These are phyloP conservation scores for Ptychoptera contaminata DNA, from an alignment of 2,888 invertebrate genomes.

Conservation along the genomic window DNA sequence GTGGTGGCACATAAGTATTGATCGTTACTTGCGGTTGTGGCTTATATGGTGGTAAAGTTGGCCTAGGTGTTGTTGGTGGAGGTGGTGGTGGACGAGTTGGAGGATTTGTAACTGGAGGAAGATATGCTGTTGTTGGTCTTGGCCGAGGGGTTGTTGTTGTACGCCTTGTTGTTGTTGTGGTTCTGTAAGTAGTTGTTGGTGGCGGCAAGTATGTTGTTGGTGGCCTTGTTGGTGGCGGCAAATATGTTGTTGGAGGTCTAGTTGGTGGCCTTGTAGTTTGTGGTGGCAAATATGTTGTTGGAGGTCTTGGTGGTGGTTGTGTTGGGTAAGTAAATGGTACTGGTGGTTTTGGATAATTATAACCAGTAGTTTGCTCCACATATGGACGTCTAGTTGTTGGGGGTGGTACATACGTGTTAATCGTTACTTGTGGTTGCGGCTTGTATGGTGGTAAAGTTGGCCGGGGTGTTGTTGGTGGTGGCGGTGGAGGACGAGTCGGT, in stretches of 20 bases:
- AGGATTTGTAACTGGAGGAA: slow-evolving; percentile 6
- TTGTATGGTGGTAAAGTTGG: background rate
- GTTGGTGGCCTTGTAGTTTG: slow-evolving; percentile 1
- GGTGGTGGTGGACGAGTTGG: slow-evolving; percentile 5
- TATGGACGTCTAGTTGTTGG: too few relatives aligned
- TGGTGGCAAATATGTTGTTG: background rate
- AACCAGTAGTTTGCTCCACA: too few relatives aligned
- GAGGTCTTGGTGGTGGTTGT: slow-evolving; percentile 3
- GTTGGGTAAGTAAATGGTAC: slow-evolving; percentile 2
- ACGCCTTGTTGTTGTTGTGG: too few relatives aligned
- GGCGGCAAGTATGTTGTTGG: slow-evolving; percentile 26
- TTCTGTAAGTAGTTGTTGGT: background rate
- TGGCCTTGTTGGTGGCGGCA: slow-evolving; percentile 7
- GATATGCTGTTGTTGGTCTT: slow-evolving; percentile 2
- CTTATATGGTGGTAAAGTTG: background rate
- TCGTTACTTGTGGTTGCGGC: too few relatives aligned
- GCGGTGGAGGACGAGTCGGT: too few relatives aligned
- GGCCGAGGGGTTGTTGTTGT: slow-evolving; percentile 1
- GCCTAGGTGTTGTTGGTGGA: slow-evolving; percentile 4
- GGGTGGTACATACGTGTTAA: too few relatives aligned
- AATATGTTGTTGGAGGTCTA: background rate
- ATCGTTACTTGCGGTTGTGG: too few relatives aligned
- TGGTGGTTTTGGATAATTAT: slow-evolving; percentile 1
- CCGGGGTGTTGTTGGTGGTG: slow-evolving; percentile 6
- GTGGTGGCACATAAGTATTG: too few relatives aligned